These are phyloP conservation scores for Drosophila anomelani DNA, from an alignment of 2,888 invertebrate species.

Conservation along the genomic window DNA sequence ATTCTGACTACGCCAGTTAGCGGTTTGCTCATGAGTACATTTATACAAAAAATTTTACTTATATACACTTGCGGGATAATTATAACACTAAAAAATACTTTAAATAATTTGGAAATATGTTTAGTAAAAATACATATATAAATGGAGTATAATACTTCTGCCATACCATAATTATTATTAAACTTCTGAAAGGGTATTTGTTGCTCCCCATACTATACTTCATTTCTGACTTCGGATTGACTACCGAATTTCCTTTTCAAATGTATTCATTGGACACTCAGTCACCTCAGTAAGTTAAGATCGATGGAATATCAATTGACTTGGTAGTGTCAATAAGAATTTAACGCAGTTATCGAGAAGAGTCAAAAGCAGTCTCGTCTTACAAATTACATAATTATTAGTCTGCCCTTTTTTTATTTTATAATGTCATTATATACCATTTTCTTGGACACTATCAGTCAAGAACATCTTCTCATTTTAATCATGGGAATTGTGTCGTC, in stretches of 20 bases:
- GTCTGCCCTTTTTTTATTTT: neutral
- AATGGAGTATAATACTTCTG: too few relatives aligned
- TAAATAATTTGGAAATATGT: too few relatives aligned
- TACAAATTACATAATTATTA: neutral
- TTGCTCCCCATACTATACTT: neutral
- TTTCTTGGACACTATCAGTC: neutral
- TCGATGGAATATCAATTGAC: neutral
- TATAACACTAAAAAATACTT: too few relatives aligned
- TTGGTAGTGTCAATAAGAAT: neutral
- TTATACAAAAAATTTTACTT: too few relatives aligned
- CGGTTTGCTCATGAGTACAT: too few relatives aligned
- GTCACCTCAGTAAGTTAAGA: neutral
- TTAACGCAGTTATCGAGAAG: neutral
- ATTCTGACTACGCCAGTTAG: too few relatives aligned
- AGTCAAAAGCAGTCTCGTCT: neutral
- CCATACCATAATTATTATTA: neutral
- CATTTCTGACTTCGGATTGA: neutral
- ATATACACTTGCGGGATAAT: too few relatives aligned
- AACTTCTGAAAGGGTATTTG: neutral
- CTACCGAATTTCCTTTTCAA: neutral
- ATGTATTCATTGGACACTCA: neutral
- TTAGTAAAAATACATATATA: too few relatives aligned
- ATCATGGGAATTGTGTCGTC: neutral
- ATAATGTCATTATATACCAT: neutral
- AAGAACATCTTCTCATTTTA: constrained; percentile 1